Percentiles rank a stretch among this genome's conserved stretches.
Evolutionary conservation across 1,140 invertebrate species (phyloP).

Genomic region (Diprion similis): DNA sequence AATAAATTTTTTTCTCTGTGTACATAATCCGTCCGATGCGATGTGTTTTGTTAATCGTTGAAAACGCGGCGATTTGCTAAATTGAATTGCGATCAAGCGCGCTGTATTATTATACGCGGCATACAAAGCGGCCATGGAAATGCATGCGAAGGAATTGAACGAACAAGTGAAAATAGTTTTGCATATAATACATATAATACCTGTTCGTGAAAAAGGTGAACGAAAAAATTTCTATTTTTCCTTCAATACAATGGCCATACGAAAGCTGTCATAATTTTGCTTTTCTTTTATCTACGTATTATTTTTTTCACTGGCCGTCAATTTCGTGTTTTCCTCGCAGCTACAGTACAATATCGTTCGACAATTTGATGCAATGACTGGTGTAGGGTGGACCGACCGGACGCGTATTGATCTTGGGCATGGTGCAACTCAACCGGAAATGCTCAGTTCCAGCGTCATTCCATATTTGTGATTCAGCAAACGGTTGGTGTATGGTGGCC

Average conservation of each 20-base stretch:
- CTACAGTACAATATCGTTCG: background rate
- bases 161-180: too few relatives aligned
- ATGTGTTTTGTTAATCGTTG: too few relatives aligned
- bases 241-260: background rate
- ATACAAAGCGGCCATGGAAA: too few relatives aligned
- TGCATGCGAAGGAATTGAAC: too few relatives aligned
- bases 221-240: background rate
- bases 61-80: too few relatives aligned
- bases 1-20: too few relatives aligned
- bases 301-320: too few relatives aligned
- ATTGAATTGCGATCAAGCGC: too few relatives aligned
- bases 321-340: background rate
- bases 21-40: too few relatives aligned
- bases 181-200: background rate
- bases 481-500: background rate
- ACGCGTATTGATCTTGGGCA: constrained; percentile 4
- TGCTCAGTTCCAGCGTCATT: background rate
- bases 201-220: background rate
- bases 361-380: background rate
- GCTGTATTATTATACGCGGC: too few relatives aligned
- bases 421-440: constrained; percentile 1
- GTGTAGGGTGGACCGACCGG: background rate
- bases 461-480: background rate
- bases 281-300: too few relatives aligned
- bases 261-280: background rate